Evolutionary conservation across 2,888 invertebrate genomes (phyloP), one percentile per base, ranked within the genome.

Genomic region (Aphidius colemani): DNA sequence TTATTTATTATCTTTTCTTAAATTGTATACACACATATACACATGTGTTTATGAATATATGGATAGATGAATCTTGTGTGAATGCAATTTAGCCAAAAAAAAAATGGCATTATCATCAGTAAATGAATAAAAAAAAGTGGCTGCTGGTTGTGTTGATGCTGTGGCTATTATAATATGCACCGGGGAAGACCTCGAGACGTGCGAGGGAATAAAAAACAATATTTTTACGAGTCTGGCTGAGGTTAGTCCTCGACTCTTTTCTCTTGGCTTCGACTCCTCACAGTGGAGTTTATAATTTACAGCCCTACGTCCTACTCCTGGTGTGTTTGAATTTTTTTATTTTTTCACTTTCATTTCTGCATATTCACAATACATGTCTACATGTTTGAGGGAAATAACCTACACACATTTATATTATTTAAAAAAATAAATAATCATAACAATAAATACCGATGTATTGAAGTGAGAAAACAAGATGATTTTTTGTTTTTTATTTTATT

Each of bases 241-340:
- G 78, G 78, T 79, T 78, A 68, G 79, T 75, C 74, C 73, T 75
- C 70, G 70, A 74, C 77, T 77, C 77, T 78, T 74, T 77, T 77
- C 77, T 49, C 13, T 58, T 51, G 44, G 30, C 57, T 77, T 78
- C 76, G 79, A 78, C 76, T 78, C 75, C 77, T 78, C 79, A 48
- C 78, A 75, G 69, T 79, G 78, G 79, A 79, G 76, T 79, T 30
- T 80, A 80, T 79, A 75, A 78, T 78, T 79, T 77, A 79, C 79
- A 78, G 76, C 76, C 78, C 75, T 70, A 63, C 67, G 67, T 68
- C 5, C 30, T 30, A 30, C 60, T 67, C 65, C 67, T 66, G 40
- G 51, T 46, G 56, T 62, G 64, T 65, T 30, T 30, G 30, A 30
- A 30, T 30, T 30, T 30, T 30, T 30, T 30, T 30, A 5, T 30